Evolutionary conservation across 2,113 vertebrate species (phyloP).

Genomic region (Apus apus): DNA sequence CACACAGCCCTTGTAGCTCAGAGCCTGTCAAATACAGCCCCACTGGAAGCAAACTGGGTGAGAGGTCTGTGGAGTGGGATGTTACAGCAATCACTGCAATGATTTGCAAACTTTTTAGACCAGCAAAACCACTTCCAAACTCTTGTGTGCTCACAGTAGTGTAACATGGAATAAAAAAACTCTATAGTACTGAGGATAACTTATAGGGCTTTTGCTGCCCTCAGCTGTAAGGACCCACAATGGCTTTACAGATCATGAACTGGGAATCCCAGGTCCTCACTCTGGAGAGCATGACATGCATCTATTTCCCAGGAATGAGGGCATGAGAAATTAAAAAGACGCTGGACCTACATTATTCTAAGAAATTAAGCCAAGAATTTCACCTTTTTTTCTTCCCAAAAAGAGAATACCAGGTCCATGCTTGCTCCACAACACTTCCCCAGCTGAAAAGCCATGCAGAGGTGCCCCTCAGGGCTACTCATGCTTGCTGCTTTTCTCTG

Average conservation of each 20-base stretch:
- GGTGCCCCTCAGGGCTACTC: background rate
- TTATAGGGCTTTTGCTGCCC: background rate
- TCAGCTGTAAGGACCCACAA: background rate
- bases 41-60: background rate
- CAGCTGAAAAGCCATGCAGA: background rate
- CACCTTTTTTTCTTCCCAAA: background rate
- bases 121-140: background rate
- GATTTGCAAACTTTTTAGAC: background rate
- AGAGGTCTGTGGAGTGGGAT: background rate
- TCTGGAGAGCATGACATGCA: background rate
- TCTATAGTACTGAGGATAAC: background rate
- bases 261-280: background rate
- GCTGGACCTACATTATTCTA: background rate
- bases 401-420: background rate
- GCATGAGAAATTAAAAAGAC: background rate
- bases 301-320: background rate
- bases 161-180: background rate
- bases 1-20: accelerated
- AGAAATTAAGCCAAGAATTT: background rate
- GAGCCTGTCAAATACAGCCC: background rate
- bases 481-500: background rate
- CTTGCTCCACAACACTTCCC: background rate
- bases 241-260: background rate
- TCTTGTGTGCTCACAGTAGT: background rate
- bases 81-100: background rate